These are phyloP conservation scores for Mamestra configurata DNA, from an alignment of 1,140 invertebrate species.

Conservation along the genomic window DNA sequence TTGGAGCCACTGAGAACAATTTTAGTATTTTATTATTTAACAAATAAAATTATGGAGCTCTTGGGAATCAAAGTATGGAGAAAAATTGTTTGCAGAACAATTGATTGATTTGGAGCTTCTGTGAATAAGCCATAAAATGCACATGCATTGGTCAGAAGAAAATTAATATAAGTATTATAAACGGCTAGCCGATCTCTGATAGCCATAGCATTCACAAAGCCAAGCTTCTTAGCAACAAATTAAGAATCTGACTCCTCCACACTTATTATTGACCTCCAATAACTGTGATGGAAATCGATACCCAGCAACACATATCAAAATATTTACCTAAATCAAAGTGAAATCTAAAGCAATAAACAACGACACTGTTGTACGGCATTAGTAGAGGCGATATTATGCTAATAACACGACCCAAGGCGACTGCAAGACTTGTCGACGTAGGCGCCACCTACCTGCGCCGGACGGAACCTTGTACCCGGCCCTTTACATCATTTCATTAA, in stretches of 20 bases:
- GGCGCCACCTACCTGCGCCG: slow-evolving; percentile 70
- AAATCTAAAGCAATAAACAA: slow-evolving; percentile 32
- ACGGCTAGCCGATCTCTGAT: too few species aligned
- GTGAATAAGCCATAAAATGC: too few species aligned
- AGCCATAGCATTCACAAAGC: neutral
- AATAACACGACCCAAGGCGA: slow-evolving; percentile 58
- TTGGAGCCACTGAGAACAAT: too few species aligned
- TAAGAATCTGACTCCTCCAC: neutral
- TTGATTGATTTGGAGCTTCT: too few species aligned
- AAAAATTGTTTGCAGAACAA: too few species aligned
- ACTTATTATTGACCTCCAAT: neutral
- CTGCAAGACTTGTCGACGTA: slow-evolving; percentile 49
- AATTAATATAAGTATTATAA: too few species aligned
- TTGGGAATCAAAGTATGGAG: too few species aligned
- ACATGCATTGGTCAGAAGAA: too few species aligned
- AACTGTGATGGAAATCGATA: slow-evolving; percentile 2
- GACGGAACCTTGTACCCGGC: slow-evolving; percentile 51
- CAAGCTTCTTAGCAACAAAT: neutral
- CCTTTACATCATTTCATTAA: slow-evolving; percentile 66
- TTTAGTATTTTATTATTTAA: too few species aligned
- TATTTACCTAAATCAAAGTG: slow-evolving; percentile 40
- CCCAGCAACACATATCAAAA: slow-evolving; percentile 9
- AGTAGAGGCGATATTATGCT: slow-evolving; percentile 61
- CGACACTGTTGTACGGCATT: slow-evolving; percentile 15
- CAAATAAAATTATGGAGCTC: too few species aligned